Evolutionary conservation across 2,113 vertebrate genomes (phyloP).

Genomic region (Eidolon helvum): DNA sequence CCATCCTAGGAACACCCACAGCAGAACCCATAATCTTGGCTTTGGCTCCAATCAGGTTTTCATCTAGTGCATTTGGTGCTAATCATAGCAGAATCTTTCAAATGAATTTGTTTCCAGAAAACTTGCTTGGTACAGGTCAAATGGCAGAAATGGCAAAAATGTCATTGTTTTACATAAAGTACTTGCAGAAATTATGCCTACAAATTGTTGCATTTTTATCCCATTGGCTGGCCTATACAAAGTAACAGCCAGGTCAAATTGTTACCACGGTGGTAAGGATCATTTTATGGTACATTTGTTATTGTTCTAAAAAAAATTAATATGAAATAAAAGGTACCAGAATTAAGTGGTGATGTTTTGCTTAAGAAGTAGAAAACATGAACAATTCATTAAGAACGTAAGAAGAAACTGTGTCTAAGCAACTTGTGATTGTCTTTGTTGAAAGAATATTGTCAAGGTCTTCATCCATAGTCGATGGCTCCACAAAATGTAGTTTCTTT

Average conservation of each 20-base stretch:
- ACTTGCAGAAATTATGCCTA: not conserved
- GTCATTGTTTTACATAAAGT: not conserved
- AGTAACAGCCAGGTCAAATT: not conserved
- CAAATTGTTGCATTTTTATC: conserved; percentile 1
- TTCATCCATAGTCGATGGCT: not conserved
- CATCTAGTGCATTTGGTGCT: not conserved
- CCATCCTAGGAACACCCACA: not conserved
- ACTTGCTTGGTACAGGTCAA: not conserved
- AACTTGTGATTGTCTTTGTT: not conserved
- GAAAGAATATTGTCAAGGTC: not conserved
- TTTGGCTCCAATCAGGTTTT: not conserved
- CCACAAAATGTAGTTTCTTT: not conserved
- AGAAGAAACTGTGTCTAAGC: not conserved
- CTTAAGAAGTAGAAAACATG: conserved; percentile 1
- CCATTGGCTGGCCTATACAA: not conserved
- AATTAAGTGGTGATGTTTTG: not conserved
- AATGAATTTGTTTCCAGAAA: conserved; percentile 33
- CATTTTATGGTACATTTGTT: not conserved
- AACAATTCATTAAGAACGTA: not conserved
- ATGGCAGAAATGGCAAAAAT: not conserved
- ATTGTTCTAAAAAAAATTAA: conserved; percentile 25
- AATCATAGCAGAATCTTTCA: conserved; percentile 29
- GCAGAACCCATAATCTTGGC: not conserved
- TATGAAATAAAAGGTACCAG: not conserved
- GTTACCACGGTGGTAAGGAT: not conserved